phyloP scores from a whole-genome alignment of 2,797 vertebrate species.

The Taenioides sp. region DNA sequence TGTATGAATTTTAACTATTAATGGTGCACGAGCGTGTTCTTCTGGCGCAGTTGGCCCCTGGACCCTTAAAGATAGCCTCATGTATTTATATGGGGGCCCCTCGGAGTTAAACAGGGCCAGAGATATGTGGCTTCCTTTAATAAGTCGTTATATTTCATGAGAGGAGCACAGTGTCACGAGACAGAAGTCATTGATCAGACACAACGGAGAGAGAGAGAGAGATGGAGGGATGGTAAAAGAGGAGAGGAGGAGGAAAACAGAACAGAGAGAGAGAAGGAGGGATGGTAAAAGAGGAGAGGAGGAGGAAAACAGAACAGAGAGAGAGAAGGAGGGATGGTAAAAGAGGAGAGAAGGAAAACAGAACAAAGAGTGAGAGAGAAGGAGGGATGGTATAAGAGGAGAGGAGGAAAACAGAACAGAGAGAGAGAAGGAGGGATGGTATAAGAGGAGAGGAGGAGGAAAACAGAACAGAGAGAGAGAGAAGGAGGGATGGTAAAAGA shows the following conservation, averaged over 20 bases:
- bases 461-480: conserved; percentile 19
- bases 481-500: conserved; percentile 12
- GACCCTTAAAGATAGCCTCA: conserved; percentile 68
- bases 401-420: no score
- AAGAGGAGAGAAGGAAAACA: neutral
- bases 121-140: conserved; percentile 78
- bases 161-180: conserved; percentile 63
- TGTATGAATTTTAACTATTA: conserved; percentile 87
- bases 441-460: neutral
- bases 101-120: conserved; percentile 73
- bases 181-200: conserved; percentile 76
- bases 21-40: conserved; percentile 60
- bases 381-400: no score
- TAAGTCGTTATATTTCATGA: conserved; percentile 81
- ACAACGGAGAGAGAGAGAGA: conserved; percentile 7
- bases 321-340: conserved; percentile 28
- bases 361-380: no score
- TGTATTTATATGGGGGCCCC: conserved; percentile 66
- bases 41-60: conserved; percentile 55
- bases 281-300: no score
- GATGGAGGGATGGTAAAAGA: no score
- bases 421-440: no score
- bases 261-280: no score
- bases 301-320: neutral
- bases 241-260: no score